Percentiles rank a stretch among this genome's conserved stretches.
These are phyloP conservation scores for Eupithecia insigniata DNA, from an alignment of 2,888 invertebrate genomes.

Conservation along the genomic window DNA sequence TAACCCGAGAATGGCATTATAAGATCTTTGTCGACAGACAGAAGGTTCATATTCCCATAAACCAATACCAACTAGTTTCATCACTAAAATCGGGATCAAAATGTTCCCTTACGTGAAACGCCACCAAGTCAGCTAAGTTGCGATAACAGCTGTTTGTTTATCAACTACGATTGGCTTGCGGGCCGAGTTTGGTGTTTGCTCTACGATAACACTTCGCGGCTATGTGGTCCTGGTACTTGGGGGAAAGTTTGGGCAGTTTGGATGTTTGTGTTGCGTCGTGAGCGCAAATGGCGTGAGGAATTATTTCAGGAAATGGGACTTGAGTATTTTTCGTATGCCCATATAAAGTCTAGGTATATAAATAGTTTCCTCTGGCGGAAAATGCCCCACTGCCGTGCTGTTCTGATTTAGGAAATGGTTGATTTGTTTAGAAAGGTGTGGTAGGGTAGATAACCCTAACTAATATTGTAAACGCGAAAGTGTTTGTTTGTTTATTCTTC, in stretches of 20 bases:
- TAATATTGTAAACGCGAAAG: too few relatives aligned
- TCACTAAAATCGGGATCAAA: slow-evolving; percentile 8
- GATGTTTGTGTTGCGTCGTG: neutral
- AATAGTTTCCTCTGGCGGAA: neutral
- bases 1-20: neutral
- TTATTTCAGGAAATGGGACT: slow-evolving; percentile 1
- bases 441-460: too few relatives aligned
- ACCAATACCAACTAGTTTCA: slow-evolving; percentile 2
- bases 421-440: neutral
- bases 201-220: slow-evolving; percentile 30
- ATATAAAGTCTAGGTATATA: neutral
- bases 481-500: too few relatives aligned
- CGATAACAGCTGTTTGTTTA: slow-evolving; percentile 32
- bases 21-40: neutral
- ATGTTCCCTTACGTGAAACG: slow-evolving; percentile 7
- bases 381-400: neutral
- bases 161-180: slow-evolving; percentile 32
- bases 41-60: neutral
- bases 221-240: slow-evolving; percentile 30
- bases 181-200: slow-evolving; percentile 29
- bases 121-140: slow-evolving; percentile 17
- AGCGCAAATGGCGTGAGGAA: slow-evolving; percentile 1
- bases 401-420: neutral
- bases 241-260: slow-evolving; percentile 9
- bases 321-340: neutral